phyloP scores from a whole-genome alignment of 2,113 vertebrate genomes.

The Engraulis encrasicolus region DNA sequence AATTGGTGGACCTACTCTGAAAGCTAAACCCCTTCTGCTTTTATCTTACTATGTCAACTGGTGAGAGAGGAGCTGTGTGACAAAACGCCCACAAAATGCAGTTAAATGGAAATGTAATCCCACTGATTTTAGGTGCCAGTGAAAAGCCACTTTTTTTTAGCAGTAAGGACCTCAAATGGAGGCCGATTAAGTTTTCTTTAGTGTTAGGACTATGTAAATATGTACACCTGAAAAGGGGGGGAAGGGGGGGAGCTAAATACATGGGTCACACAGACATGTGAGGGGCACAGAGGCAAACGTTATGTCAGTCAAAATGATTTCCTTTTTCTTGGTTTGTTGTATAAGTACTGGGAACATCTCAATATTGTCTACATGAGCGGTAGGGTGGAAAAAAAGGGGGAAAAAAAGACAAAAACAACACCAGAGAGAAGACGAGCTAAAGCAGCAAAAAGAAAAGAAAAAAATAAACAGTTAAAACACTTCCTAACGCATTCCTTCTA shows the following conservation, averaged over 20 bases:
- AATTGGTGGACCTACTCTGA: neutral
- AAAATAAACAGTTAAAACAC: neutral
- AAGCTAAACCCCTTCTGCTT: too few relatives aligned
- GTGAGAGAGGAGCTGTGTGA: neutral
- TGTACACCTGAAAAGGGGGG: neutral
- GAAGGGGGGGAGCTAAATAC: neutral
- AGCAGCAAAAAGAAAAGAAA: constrained; percentile 1
- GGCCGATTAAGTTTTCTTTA: constrained; percentile 2
- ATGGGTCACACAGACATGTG: neutral
- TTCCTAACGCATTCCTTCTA: constrained; percentile 3
- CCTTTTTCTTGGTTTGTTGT: neutral
- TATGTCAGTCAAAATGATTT: neutral
- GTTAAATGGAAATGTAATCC: neutral
- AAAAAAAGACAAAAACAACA: neutral
- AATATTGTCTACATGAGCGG: neutral
- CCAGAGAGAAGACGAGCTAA: neutral
- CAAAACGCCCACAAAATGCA: neutral
- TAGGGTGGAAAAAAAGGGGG: neutral
- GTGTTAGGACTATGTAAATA: neutral
- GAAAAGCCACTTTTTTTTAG: neutral
- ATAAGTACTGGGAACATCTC: neutral
- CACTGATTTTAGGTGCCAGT: neutral
- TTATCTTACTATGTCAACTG: neutral
- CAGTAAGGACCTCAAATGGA: neutral
- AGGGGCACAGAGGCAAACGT: neutral